phyloP scores from a whole-genome alignment of 2,113 vertebrate species.

The Machaerirhynchus nigripectus region DNA sequence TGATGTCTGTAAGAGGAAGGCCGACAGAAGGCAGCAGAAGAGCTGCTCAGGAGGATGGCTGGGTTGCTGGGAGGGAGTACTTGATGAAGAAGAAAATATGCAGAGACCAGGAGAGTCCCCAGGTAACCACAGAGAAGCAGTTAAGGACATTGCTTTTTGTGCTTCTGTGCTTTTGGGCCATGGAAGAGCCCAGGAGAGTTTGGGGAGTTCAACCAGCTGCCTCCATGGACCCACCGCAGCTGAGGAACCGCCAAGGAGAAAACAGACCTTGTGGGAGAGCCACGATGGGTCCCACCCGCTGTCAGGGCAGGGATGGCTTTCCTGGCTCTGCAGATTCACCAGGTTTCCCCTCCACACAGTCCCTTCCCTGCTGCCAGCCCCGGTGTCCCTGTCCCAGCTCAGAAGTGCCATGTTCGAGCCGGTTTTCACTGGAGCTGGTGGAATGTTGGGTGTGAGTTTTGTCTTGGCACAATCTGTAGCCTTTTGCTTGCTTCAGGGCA shows the following conservation, averaged over 20 bases:
- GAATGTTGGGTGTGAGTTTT: accelerated
- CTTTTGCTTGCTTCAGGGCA: neutral
- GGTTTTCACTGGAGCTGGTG: neutral
- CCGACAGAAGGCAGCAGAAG: neutral
- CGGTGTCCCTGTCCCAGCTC: neutral
- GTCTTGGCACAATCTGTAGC: neutral
- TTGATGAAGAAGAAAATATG: neutral
- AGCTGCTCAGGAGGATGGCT: neutral
- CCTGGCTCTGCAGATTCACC: neutral
- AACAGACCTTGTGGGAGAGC: neutral
- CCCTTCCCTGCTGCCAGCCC: neutral
- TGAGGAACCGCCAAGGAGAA: neutral
- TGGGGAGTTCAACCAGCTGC: neutral
- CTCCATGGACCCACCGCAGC: accelerated
- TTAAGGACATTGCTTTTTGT: constrained; percentile 10
- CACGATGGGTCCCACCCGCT: neutral
- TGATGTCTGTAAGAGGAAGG: neutral
- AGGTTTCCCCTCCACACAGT: accelerated
- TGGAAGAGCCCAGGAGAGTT: neutral
- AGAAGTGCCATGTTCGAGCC: neutral
- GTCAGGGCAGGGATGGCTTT: neutral
- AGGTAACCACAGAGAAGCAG: neutral
- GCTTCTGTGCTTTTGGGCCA: neutral
- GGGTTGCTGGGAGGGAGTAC: neutral
- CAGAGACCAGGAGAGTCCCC: neutral